Evolutionary conservation across 2,113 vertebrate genomes (phyloP), one percentile per base, ranked within the genome.

Genomic region (Corythornis madagascariensis): DNA sequence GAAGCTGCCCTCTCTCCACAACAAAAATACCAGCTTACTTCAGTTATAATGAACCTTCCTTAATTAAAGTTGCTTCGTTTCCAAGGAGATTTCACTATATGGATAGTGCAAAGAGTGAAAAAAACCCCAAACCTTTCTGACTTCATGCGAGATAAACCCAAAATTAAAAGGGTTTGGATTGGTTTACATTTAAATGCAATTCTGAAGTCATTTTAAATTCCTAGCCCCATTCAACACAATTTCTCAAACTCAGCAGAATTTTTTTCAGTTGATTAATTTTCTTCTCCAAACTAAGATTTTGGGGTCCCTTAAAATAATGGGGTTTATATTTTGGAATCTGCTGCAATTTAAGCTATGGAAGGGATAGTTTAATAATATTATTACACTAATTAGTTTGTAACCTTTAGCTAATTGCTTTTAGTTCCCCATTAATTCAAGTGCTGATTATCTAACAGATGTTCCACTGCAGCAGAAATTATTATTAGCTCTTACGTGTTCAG

Each of bases 381-480:
- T 88, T 91, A 84, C 40, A 92, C 48, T 95, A 94, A 96, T 95
- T 96, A 94, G 35, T 88, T 91, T 75, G 48, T 80, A 97, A 96
- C 90, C 95, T 95, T 96, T 92, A 85, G 63, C 25, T 96, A 94
- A 96, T 90, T 96, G 84, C 94, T 95, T 96, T 96, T 79, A 86
- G 79, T 77, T 89, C 67, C 19, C 76, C 73, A 96, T 88, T 96
- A 96, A 96, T 93, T 94, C 84, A 80, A 92, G 40, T 56, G 91
- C 78, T 85, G 83, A 93, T 93, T 94, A 86, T 86, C 94, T 89
- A 94, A 88, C 88, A 94, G 72, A 94, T 93, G 84, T 93, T 95
- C 86, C 66, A 88, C 69, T 59, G 70, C 88, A 96, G 90, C 38
- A 93, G 72, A 93, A 91, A 81, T 69, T 90, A 93, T 86, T 88